Conservation (phyloP, 2,888 invertebrate genomes). For the Rhagonycha fulva region DNA sequence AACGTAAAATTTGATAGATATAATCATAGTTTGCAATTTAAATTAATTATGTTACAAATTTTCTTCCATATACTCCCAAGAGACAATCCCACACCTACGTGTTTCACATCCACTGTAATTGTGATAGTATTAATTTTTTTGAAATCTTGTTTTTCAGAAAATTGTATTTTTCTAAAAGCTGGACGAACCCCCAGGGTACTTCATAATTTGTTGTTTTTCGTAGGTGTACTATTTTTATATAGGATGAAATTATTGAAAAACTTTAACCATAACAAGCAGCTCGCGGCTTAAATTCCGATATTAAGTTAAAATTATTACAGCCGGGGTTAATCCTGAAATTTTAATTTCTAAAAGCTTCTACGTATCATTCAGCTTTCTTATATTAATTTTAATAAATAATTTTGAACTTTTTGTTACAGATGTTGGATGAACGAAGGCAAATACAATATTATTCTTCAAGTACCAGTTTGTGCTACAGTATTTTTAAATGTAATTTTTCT, state of each 20-base stretch:
- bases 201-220: neutral
- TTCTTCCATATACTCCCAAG: neutral
- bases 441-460: constrained; percentile 74
- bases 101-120: neutral
- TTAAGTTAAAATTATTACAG: neutral
- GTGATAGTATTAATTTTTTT: neutral
- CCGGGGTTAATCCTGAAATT: no score
- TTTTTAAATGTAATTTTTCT: constrained; percentile 83
- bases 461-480: constrained; percentile 79
- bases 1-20: neutral
- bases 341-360: no score
- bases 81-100: neutral
- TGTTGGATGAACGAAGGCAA: constrained; percentile 63
- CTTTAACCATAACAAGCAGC: neutral
- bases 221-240: neutral
- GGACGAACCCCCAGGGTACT: neutral
- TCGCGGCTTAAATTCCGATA: neutral
- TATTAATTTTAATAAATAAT: neutral
- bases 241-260: neutral
- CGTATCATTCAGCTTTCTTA: neutral
- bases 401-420: constrained; percentile 42
- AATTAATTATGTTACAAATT: neutral
- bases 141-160: neutral
- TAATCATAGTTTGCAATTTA: neutral
- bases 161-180: neutral